Conservation (phyloP, 2,888 invertebrate genomes). For the Nebria brevicollis region DNA sequence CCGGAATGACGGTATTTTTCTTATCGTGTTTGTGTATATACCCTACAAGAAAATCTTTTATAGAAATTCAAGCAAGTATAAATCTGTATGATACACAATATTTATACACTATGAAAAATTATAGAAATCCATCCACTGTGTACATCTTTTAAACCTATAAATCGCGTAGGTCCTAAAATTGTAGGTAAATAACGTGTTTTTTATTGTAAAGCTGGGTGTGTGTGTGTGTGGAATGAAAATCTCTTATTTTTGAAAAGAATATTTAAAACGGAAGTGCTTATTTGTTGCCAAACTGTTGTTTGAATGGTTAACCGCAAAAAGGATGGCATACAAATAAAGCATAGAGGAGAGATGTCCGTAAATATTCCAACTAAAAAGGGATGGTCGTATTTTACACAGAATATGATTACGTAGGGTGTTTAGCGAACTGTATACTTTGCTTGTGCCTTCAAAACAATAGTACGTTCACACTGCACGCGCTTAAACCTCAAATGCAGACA, state of each 20-base stretch:
- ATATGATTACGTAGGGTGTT: slow-evolving; percentile 38
- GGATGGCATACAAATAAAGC: neutral
- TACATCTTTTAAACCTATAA: neutral
- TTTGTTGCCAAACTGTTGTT: neutral
- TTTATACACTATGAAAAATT: neutral
- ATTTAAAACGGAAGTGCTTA: no score
- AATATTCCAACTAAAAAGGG: neutral
- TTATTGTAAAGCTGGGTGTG: no score
- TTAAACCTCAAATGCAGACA: neutral
- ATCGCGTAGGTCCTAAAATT: no score
- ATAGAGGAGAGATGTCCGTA: neutral
- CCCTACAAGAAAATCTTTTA: neutral
- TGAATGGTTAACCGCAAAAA: neutral
- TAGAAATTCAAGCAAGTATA: neutral
- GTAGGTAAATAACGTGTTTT: no score
- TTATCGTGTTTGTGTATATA: neutral
- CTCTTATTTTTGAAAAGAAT: no score
- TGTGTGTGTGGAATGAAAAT: no score
- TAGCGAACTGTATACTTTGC: slow-evolving; percentile 34
- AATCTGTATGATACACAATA: neutral
- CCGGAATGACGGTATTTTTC: neutral
- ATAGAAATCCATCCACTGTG: neutral
- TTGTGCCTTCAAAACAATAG: slow-evolving; percentile 40
- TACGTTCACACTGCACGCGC: neutral
- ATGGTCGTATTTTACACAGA: slow-evolving; percentile 14